Evolutionary conservation across 1,140 invertebrate species (phyloP), one percentile per base, ranked within the genome.

Genomic region (Orussus abietinus): DNA sequence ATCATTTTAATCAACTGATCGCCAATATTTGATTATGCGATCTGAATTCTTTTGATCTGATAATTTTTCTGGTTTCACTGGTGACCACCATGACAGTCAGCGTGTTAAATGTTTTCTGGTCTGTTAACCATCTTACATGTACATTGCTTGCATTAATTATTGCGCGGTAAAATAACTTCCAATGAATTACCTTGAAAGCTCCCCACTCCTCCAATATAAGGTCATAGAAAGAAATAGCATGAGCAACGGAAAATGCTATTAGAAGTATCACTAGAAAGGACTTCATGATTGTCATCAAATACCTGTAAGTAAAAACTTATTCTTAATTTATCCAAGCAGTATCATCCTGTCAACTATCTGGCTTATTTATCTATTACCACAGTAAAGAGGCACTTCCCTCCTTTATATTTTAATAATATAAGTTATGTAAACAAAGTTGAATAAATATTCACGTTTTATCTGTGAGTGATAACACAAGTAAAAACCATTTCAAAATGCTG

Each of bases 121-220:
- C 31, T 10, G 11, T 31, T 4, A 19, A 33, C 7, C 31, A 33
- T 33, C 31, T 13, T 15, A 9, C 10, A 33, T 33, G 17, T 15
- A 33, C 20, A 33, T 33, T 33, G 20, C 17, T 7, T 14, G 14
- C 33, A 35, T 7, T 17, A 35, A 17, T 5, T 12, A 17, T 17
- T 6, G 10, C 6, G 28, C 3, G 26, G 15, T 26, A 49, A 42
- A 48, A 41, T 12, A 20, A 42, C 10, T 33, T 28, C 30, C 22
- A 34, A 38, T 44, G 34, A 65, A 62, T 74, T 76, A 86, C 86
- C 80, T 89, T 90, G 62, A 82, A 90, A 1, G 80, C 65, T 11
- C 74, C 69, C 85, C 85, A 90, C 74, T 90, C 84, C 66, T 88
- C 83, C 44, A 72, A 67, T 9, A 88, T 69, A 20, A 89, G 69